Evolutionary conservation across 1,140 invertebrate genomes (phyloP).

Genomic region (Drosophila pachea): DNA sequence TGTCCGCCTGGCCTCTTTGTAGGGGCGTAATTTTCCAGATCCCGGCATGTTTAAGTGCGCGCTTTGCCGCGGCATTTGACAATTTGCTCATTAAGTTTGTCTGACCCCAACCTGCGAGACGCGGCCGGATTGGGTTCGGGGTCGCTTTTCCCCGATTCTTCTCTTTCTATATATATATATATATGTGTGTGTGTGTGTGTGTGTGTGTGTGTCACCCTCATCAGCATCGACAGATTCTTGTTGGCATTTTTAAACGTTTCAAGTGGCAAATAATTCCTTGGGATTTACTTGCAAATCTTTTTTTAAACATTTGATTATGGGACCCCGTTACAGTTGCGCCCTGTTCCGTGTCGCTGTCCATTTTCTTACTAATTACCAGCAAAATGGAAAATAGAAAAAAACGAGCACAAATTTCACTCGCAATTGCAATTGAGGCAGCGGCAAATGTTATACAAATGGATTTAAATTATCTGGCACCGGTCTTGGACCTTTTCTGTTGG

Average conservation of each 20-base stretch:
- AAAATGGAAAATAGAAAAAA: slow-evolving; percentile 18
- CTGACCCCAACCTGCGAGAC: slow-evolving; percentile 52
- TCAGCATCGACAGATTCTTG: slow-evolving; percentile 62
- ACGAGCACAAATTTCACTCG: background rate
- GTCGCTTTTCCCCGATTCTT: slow-evolving; percentile 10
- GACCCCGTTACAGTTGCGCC: slow-evolving; percentile 17
- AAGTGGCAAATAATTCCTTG: slow-evolving; percentile 78
- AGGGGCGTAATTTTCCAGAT: slow-evolving; percentile 31
- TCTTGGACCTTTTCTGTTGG: slow-evolving; percentile 16
- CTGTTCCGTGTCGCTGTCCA: slow-evolving; percentile 1
- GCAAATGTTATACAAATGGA: slow-evolving; percentile 75
- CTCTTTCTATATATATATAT: background rate
- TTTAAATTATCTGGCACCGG: slow-evolving; percentile 64
- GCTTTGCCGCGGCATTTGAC: slow-evolving; percentile 77
- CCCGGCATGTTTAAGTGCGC: slow-evolving; percentile 72
- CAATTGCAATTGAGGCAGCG: slow-evolving; percentile 59
- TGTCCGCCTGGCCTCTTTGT: slow-evolving; percentile 8
- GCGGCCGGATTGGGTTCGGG: background rate
- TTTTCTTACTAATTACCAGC: slow-evolving; percentile 68
- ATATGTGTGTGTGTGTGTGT: slow-evolving; percentile 12
- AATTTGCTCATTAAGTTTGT: slow-evolving; percentile 79
- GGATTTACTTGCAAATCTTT: slow-evolving; percentile 77
- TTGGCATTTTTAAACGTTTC: slow-evolving; percentile 78
- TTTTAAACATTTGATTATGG: slow-evolving; percentile 74
- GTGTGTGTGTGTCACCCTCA: slow-evolving; percentile 49